A percentile compares a stretch with the other conserved stretches of the same genome.
Conservation (phyloP, 2,113 vertebrate species). For the Echinops telfairi region DNA sequence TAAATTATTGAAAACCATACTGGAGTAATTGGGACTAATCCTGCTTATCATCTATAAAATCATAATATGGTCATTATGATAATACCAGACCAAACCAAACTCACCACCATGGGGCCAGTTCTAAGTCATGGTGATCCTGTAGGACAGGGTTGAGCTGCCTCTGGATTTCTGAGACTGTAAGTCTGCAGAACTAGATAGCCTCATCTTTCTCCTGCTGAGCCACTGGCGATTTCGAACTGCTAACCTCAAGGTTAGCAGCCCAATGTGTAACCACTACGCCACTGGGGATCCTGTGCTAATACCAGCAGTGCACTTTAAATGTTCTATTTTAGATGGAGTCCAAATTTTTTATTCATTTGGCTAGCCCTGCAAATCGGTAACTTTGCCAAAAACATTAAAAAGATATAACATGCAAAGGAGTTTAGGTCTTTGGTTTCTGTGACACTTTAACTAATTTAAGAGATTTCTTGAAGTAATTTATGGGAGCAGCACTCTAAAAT, state of each 20-base stretch:
- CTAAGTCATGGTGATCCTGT: too few relatives aligned
- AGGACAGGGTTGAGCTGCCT: too few relatives aligned
- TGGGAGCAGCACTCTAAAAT: background rate
- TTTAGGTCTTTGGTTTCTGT: constrained; percentile 13
- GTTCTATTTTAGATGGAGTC: background rate
- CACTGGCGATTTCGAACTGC: too few relatives aligned
- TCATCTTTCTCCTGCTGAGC: too few relatives aligned
- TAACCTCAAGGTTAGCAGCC: too few relatives aligned
- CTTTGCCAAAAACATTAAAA: constrained; percentile 22
- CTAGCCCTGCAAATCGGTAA: background rate
- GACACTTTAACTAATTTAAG: background rate
- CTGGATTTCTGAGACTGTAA: too few relatives aligned
- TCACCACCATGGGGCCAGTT: too few relatives aligned
- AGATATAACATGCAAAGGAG: background rate
- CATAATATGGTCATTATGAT: background rate
- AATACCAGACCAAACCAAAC: too few relatives aligned
- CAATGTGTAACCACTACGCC: too few relatives aligned
- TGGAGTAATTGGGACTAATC: background rate
- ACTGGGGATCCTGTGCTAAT: background rate
- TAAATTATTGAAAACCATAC: constrained; percentile 28
- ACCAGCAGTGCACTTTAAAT: background rate
- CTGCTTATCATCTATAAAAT: constrained; percentile 23
- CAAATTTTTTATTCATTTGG: background rate
- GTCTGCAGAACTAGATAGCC: too few relatives aligned
- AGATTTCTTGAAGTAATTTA: constrained; percentile 7